phyloP scores from a whole-genome alignment of 92 coral and sea anemone genomes.

The Phymanthus crucifer region DNA sequence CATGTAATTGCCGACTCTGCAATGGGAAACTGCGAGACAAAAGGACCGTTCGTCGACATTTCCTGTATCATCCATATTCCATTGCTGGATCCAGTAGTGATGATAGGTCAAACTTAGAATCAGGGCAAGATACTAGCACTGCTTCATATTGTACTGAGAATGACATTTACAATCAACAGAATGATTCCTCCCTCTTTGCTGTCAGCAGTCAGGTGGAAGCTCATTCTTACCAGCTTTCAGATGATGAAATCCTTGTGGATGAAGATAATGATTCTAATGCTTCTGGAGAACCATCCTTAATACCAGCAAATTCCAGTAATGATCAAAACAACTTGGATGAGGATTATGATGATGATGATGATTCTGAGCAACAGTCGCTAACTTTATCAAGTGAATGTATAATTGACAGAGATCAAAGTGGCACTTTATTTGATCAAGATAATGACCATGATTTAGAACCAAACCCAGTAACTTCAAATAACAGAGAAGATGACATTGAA shows the following conservation, averaged over 20 bases:
- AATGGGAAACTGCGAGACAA: constrained; percentile 13
- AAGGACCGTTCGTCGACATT: constrained; percentile 15
- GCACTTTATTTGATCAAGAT: not conserved
- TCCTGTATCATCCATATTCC: constrained; percentile 23
- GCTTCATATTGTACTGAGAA: not conserved
- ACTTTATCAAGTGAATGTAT: not conserved
- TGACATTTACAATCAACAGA: not conserved
- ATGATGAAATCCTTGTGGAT: constrained; percentile 1
- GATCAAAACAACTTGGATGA: constrained; percentile 1
- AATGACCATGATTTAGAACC: no score
- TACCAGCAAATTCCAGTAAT: not conserved
- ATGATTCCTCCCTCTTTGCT: constrained; percentile 3
- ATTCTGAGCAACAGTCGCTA: not conserved
- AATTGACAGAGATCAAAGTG: not conserved
- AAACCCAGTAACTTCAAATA: no score
- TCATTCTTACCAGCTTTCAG: not conserved
- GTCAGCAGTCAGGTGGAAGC: not conserved
- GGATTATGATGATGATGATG: not conserved
- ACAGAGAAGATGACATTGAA: constrained; percentile 14
- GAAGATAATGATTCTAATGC: not conserved
- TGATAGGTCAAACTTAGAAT: constrained; percentile 1
- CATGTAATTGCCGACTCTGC: constrained; percentile 8
- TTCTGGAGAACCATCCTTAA: not conserved
- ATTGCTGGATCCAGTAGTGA: not conserved
- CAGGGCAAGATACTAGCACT: not conserved